A percentile compares a stretch with the other conserved stretches of the same genome.
These are phyloP conservation scores for Cottus gobio DNA, from an alignment of 2,113 vertebrate genomes.

Conservation along the genomic window DNA sequence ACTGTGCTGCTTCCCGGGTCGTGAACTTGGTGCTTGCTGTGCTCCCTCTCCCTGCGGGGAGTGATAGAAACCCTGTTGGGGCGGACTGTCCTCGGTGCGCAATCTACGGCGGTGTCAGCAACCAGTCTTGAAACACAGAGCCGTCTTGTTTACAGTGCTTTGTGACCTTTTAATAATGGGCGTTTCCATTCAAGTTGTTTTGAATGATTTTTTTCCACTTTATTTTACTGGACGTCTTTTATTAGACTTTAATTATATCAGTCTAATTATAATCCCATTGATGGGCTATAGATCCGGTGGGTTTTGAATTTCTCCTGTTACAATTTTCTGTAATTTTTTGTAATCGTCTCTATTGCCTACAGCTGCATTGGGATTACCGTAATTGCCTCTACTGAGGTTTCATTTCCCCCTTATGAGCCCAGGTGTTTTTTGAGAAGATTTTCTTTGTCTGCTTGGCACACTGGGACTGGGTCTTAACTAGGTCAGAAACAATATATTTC, in stretches of 20 bases:
- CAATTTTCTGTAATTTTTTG: background rate
- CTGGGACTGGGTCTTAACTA: background rate
- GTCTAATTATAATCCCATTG: conserved; percentile 8
- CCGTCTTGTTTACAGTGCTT: background rate
- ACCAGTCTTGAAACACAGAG: background rate
- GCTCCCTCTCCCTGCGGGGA: background rate
- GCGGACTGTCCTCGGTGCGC: too few relatives aligned
- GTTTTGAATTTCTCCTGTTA: background rate
- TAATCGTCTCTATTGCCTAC: background rate
- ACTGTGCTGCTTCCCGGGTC: background rate
- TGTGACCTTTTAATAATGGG: background rate
- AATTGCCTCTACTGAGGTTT: background rate
- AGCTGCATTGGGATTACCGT: background rate
- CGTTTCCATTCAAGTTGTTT: background rate
- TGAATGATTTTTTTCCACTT: background rate
- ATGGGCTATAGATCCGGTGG: background rate
- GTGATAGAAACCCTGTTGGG: background rate
- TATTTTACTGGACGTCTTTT: background rate
- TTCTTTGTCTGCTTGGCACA: background rate
- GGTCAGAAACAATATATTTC: background rate
- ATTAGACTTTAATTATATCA: background rate
- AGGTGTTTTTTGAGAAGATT: background rate
- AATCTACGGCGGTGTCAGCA: too few relatives aligned
- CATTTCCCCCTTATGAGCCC: background rate
- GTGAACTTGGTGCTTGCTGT: background rate